Conservation (phyloP, 2,797 vertebrate species). For the Erethizon dorsatum region DNA sequence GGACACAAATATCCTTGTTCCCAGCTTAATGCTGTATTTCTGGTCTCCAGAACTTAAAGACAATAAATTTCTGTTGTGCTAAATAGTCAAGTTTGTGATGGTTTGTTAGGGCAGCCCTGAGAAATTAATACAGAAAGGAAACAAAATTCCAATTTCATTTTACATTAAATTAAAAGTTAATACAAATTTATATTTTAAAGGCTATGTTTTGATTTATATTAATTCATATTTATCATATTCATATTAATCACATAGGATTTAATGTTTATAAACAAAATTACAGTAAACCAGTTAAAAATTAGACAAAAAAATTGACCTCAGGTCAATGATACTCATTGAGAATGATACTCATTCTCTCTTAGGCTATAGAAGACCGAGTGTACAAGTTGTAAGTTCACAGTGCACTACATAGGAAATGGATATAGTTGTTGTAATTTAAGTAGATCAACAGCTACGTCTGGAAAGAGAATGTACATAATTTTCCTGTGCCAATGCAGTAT, state of each 20-base stretch:
- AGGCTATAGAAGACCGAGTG: background rate
- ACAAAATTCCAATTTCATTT: background rate
- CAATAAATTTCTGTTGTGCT: background rate
- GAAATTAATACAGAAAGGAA: background rate
- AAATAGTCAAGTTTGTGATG: background rate
- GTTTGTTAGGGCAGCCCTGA: background rate
- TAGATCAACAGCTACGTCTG: background rate
- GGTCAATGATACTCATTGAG: too few species aligned
- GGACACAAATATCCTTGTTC: background rate
- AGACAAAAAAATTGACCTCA: background rate
- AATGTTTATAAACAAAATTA: constrained; percentile 6
- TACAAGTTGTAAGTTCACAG: background rate
- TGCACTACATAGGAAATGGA: background rate
- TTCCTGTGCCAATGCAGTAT: background rate
- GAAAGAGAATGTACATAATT: background rate
- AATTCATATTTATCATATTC: background rate
- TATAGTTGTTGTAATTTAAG: background rate
- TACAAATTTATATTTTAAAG: background rate
- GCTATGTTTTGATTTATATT: background rate
- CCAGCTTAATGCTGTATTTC: background rate
- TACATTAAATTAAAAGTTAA: constrained; percentile 5
- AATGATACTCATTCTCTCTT: background rate
- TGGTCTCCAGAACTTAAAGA: background rate
- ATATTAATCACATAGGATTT: background rate
- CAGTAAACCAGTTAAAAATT: background rate